Evolutionary conservation across 2,797 vertebrate species (phyloP).

Genomic region (Macropus fuliginosus): DNA sequence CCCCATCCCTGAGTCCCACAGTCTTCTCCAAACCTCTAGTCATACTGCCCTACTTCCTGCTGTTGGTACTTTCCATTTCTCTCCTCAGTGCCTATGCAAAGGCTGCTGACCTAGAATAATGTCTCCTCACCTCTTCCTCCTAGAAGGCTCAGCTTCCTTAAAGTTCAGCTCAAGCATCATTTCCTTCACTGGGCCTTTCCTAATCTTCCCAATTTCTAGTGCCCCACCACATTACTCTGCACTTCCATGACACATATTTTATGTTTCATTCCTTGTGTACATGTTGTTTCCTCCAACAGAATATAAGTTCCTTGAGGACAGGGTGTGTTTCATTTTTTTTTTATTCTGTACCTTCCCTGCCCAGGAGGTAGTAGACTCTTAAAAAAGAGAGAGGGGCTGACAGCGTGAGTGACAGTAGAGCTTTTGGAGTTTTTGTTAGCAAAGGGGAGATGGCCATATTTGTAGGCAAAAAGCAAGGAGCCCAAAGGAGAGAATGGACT

Average conservation of each 20-base stretch:
- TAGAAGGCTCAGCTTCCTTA: not conserved
- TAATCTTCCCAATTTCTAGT: not conserved
- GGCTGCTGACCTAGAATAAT: not conserved
- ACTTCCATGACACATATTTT: not conserved
- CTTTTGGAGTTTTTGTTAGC: not conserved
- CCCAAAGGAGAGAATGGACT: slow-evolving; percentile 27
- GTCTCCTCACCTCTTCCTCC: not conserved
- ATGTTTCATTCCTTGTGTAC: not conserved
- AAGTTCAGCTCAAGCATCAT: not conserved
- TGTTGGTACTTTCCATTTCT: not conserved
- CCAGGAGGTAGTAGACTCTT: not conserved
- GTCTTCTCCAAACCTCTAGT: not conserved
- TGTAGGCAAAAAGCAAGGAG: slow-evolving; percentile 18
- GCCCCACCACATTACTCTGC: not conserved
- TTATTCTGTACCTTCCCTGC: not conserved
- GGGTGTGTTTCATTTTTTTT: not conserved
- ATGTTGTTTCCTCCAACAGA: not conserved
- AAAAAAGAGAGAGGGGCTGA: not conserved
- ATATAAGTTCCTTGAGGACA: not conserved
- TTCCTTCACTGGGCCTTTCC: not conserved
- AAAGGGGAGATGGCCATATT: not conserved
- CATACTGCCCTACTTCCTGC: not conserved
- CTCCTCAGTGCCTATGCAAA: not conserved
- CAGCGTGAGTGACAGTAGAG: not conserved
- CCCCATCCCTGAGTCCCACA: too few species aligned